Evolutionary conservation across 2,797 vertebrate species (phyloP), one percentile per base, ranked within the genome.

Genomic region (Pogoniulus pusillus): DNA sequence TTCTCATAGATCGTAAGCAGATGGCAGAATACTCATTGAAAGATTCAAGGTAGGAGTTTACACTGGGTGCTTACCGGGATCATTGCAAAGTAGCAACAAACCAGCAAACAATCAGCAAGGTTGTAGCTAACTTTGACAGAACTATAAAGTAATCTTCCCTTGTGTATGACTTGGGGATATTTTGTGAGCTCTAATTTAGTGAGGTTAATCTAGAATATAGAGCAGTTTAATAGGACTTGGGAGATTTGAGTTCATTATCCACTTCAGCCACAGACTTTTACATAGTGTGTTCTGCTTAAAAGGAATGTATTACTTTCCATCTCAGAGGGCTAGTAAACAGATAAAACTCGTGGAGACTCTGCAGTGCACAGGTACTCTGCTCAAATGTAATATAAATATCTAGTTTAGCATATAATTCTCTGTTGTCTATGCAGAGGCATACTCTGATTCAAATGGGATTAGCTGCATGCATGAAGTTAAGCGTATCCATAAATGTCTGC

Each of bases 381-480:
- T 71, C 69, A 80, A 71, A 18, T 1, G 13, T 10, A 53, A 17
- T 68, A 39, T 76, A 88, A 91, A 60, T 84, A 80, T 26, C 58
- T 45, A 14, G 22, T 66, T 82, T 66, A 88, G 4, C 45, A 82
- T 88, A 39, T 86, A 70, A 15, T 24, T 73, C 47, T 9, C 1
- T 35, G 7, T 20, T 64, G 45, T 39, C 49, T 41, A 32, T 1
- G 5, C 43, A 71, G 57, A 87, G 34, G 19, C 59, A 65, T 66
- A 20, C 59, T 87, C 86, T 80, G 63, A 73, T 81, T 95, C 83
- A 90, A 93, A 81, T 85, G 70, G 62, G 53, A 83, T 94, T 91
- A 93, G 73, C 1, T 1, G 17, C 73, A 47, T 81, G 79, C 70
- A 66, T 63, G 29, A 87, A 90, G 63, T 83, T 87, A 89, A 87